These are phyloP conservation scores for Helarctos malayanus DNA, from an alignment of 2,797 vertebrate genomes.

Conservation along the genomic window DNA sequence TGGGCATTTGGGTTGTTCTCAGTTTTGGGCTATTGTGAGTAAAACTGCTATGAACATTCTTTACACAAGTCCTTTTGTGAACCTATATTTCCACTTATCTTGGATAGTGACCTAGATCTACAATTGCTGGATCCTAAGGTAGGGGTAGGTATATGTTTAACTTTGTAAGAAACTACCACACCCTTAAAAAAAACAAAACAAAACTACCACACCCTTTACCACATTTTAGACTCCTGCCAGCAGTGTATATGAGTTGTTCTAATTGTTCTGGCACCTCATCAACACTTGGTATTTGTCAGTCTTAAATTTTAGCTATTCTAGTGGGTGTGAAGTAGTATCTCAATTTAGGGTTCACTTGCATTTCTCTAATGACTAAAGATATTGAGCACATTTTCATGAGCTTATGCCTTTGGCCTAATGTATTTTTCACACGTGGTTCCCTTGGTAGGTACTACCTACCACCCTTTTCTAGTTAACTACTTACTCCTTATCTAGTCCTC, in stretches of 20 bases:
- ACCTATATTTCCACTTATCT: not conserved
- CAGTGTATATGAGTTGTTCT: not conserved
- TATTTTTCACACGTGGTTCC: not conserved
- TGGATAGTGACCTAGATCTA: not conserved
- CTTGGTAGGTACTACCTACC: not conserved
- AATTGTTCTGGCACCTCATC: not conserved
- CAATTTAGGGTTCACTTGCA: not conserved
- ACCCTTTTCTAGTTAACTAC: not conserved
- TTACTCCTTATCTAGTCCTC: not conserved
- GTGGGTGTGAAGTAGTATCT: not conserved
- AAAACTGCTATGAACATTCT: not conserved
- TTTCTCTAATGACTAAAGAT: not conserved
- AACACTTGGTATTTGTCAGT: not conserved
- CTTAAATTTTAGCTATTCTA: constrained; percentile 26
- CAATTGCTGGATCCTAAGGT: not conserved
- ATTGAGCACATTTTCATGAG: not conserved
- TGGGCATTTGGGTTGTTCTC: not conserved
- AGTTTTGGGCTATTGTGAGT: not conserved
- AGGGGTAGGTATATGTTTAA: not conserved
- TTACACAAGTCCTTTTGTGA: not conserved
- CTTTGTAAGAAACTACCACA: constrained; percentile 37
- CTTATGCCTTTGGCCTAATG: not conserved
- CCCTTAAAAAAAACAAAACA: not conserved
- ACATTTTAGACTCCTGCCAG: not conserved
- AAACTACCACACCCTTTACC: constrained; percentile 42